phyloP scores from a whole-genome alignment of 2,113 vertebrate genomes.

The Elephas maximus region DNA sequence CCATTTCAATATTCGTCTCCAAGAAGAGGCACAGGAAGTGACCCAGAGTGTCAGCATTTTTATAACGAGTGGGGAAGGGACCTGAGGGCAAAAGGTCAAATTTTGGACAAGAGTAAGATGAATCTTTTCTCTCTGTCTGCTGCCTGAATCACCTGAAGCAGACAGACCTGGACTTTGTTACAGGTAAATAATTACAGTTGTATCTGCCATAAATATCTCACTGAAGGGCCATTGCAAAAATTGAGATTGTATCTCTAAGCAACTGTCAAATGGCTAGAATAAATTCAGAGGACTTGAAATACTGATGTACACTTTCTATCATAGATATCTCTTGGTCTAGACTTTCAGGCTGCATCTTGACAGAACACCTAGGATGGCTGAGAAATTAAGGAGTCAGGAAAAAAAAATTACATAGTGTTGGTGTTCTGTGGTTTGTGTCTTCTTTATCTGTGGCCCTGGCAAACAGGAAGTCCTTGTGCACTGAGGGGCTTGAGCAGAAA shows the following conservation, averaged over 20 bases:
- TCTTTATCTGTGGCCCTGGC: constrained; percentile 89
- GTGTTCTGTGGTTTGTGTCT: constrained; percentile 91
- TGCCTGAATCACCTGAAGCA: constrained; percentile 92
- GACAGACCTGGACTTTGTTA: constrained; percentile 93
- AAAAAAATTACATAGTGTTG: constrained; percentile 91
- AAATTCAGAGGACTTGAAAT: constrained; percentile 93
- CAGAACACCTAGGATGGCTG: constrained; percentile 91
- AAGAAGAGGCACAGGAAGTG: constrained; percentile 39
- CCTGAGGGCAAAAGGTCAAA: constrained; percentile 89
- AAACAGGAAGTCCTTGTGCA: constrained; percentile 90
- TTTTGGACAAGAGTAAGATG: constrained; percentile 90
- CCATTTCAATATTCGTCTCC: background rate
- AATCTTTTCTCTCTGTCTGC: constrained; percentile 89
- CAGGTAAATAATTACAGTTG: constrained; percentile 94
- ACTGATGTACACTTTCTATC: constrained; percentile 92
- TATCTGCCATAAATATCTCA: constrained; percentile 92
- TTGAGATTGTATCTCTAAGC: constrained; percentile 94
- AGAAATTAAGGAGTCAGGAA: constrained; percentile 90
- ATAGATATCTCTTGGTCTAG: constrained; percentile 92
- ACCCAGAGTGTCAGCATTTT: constrained; percentile 69
- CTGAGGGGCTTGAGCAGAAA: constrained; percentile 83
- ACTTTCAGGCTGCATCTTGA: constrained; percentile 93
- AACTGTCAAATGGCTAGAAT: constrained; percentile 92
- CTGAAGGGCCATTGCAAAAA: constrained; percentile 92
- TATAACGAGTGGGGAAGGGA: constrained; percentile 79